Conservation (phyloP, 2,888 invertebrate genomes). For the Erynnis tages region DNA sequence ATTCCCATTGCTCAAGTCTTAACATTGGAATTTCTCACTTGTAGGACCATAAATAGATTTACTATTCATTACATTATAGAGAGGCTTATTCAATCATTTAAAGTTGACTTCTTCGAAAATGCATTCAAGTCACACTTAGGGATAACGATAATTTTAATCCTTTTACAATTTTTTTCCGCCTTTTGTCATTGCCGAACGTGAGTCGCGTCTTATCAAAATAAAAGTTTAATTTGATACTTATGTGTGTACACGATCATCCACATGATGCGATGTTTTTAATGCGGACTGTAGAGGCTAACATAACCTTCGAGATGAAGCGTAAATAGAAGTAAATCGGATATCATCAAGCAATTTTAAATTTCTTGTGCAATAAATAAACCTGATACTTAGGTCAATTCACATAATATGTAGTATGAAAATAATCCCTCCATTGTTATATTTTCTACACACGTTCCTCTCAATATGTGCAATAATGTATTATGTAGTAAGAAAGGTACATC, state of each 20-base stretch:
- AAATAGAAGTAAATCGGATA: constrained; percentile 16
- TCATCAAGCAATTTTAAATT: constrained; percentile 18
- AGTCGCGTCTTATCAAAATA: constrained; percentile 31
- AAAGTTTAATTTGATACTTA: constrained; percentile 5
- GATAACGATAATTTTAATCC: no score
- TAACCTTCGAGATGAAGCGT: constrained; percentile 36
- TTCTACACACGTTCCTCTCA: no score
- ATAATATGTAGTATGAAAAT: background rate
- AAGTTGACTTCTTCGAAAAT: constrained; percentile 35
- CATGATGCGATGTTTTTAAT: constrained; percentile 37
- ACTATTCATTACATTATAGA: constrained; percentile 52
- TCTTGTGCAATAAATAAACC: constrained; percentile 21
- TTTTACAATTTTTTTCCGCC: no score
- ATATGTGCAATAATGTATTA: no score
- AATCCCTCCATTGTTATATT: background rate
- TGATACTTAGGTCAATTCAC: background rate
- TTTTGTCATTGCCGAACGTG: constrained; percentile 42
- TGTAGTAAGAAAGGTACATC: no score
- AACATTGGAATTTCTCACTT: constrained; percentile 76
- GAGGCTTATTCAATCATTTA: constrained; percentile 32
- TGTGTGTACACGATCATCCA: constrained; percentile 32
- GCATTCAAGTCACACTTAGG: constrained; percentile 29
- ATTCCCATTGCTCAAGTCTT: constrained; percentile 74
- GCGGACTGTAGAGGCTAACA: constrained; percentile 38
- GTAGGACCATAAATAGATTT: constrained; percentile 66